phyloP scores from a whole-genome alignment of 2,797 vertebrate genomes.

The Sebastes steindachneri region DNA sequence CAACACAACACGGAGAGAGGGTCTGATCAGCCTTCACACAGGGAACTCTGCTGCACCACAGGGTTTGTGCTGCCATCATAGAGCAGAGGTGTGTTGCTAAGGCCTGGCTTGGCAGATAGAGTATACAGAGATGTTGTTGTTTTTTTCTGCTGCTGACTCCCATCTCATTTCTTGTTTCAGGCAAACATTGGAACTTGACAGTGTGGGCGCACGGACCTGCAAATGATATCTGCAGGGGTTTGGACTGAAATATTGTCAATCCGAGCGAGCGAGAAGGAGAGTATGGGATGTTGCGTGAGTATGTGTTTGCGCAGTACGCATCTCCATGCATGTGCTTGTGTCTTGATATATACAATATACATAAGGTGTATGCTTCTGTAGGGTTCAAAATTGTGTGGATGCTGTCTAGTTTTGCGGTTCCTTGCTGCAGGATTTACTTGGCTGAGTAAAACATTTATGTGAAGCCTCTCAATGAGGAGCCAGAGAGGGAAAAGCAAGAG shows the following conservation, averaged over 20 bases:
- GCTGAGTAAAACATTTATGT: conserved; percentile 38
- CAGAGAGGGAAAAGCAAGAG: not conserved
- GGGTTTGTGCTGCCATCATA: conserved; percentile 18
- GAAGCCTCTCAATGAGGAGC: conserved; percentile 24
- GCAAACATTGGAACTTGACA: conserved; percentile 47
- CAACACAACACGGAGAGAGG: conserved; percentile 25
- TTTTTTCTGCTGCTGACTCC: conserved; percentile 34
- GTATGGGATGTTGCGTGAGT: not conserved
- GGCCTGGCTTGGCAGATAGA: conserved; percentile 26
- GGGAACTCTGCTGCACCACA: conserved; percentile 17
- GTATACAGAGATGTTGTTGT: conserved; percentile 17
- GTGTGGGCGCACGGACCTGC: conserved; percentile 30
- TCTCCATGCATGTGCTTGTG: not conserved
- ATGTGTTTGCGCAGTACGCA: not conserved
- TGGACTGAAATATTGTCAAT: conserved; percentile 49
- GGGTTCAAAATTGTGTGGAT: not conserved
- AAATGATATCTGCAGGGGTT: conserved; percentile 59
- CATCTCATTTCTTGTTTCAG: conserved; percentile 55
- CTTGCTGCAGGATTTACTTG: conserved; percentile 13
- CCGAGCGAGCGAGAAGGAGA: conserved; percentile 16
- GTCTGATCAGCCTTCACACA: conserved; percentile 49
- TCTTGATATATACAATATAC: not conserved
- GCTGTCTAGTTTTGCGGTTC: not conserved
- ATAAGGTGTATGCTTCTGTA: not conserved
- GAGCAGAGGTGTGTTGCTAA: conserved; percentile 40